Percentiles rank a stretch among this genome's conserved stretches.
phyloP scores from a whole-genome alignment of 1,140 invertebrate genomes.

The Laupala kohalensis region DNA sequence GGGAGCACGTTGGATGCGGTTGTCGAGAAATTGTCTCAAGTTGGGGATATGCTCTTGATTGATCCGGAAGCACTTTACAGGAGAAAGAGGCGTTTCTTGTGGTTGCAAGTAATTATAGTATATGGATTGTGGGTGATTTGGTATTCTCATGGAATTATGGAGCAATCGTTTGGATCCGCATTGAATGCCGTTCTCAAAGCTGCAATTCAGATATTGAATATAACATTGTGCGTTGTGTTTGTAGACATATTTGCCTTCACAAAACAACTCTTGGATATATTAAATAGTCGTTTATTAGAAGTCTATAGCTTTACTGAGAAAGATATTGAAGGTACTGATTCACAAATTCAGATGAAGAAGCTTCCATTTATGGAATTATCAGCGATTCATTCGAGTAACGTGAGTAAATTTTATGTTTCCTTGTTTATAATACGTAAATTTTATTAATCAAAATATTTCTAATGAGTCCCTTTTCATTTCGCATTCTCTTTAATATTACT shows the following conservation, averaged over 20 bases:
- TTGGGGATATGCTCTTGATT: neutral
- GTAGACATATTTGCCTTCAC: neutral
- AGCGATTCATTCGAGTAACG: too few relatives aligned
- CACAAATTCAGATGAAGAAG: too few relatives aligned
- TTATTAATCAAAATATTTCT: too few relatives aligned
- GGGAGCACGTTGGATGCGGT: neutral
- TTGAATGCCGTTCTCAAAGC: too few relatives aligned
- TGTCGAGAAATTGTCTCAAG: neutral
- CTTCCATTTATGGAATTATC: too few relatives aligned
- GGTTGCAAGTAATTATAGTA: neutral
- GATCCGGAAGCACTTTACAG: neutral
- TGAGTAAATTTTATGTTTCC: too few relatives aligned
- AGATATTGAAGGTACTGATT: neutral
- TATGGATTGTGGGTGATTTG: neutral
- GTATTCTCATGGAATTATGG: too few relatives aligned
- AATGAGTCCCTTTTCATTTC: too few relatives aligned
- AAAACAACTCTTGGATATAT: neutral
- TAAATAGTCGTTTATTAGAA: neutral
- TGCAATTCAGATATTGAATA: neutral
- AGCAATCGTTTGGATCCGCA: too few relatives aligned
- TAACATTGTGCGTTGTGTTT: neutral
- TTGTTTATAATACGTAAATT: too few relatives aligned
- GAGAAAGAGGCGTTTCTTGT: neutral
- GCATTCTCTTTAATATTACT: too few relatives aligned
- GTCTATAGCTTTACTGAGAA: neutral